phyloP scores from a whole-genome alignment of 2,888 invertebrate species.

The Taphrorychus bicolor region DNA sequence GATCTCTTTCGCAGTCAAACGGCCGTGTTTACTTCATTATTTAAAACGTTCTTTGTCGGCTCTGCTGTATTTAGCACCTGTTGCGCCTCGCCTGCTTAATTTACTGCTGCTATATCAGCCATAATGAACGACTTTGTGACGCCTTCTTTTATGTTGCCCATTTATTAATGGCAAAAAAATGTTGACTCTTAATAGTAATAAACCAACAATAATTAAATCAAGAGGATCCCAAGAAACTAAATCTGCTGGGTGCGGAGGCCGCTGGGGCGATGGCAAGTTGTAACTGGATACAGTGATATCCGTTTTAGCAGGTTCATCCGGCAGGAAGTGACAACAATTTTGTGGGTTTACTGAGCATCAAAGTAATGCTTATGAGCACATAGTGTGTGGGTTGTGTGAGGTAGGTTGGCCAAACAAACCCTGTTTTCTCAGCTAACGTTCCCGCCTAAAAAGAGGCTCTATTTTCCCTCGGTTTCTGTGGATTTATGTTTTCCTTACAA shows the following conservation, averaged over 20 bases:
- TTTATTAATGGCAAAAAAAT: background rate
- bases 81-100: background rate
- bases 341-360: background rate
- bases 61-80: constrained; percentile 11
- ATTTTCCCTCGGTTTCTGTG: too few species aligned
- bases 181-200: background rate
- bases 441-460: too few species aligned
- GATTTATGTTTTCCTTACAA: too few species aligned
- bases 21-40: constrained; percentile 17
- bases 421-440: too few species aligned
- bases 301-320: background rate
- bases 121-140: constrained; percentile 9
- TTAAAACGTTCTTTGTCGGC: constrained; percentile 9
- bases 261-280: too few species aligned
- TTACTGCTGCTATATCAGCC: background rate
- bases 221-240: too few species aligned
- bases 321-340: background rate
- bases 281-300: background rate
- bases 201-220: too few species aligned
- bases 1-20: constrained; percentile 4
- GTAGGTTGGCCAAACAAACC: background rate
- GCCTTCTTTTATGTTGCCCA: background rate
- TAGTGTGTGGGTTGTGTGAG: background rate
- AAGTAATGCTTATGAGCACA: background rate
- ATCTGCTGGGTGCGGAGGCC: too few species aligned